A percentile compares a stretch with the other conserved stretches of the same genome.
These are phyloP conservation scores for Rhynchonycteris naso DNA, from an alignment of 2,797 vertebrate genomes.

Conservation along the genomic window DNA sequence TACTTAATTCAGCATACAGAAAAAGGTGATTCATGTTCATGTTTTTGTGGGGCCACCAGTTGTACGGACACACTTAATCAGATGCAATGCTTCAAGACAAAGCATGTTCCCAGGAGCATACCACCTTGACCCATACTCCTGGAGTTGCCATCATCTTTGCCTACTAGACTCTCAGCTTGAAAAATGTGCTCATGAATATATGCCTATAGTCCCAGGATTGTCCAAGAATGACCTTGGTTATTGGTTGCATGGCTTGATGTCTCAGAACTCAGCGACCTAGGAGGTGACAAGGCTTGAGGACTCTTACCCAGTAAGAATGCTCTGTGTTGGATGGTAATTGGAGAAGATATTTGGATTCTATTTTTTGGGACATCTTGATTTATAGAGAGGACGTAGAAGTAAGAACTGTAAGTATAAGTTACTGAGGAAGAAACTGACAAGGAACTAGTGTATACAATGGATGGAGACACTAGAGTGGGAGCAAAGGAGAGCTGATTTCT, in stretches of 20 bases:
- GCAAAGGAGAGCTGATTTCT: background rate
- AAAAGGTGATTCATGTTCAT: background rate
- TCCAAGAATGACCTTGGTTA: background rate
- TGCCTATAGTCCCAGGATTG: background rate
- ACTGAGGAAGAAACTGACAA: background rate
- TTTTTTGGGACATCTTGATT: background rate
- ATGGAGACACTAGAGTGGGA: background rate
- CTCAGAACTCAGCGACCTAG: background rate
- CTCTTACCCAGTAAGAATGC: background rate
- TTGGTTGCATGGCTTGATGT: background rate
- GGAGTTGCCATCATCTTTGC: background rate
- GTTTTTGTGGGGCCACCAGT: background rate
- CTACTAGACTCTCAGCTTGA: background rate
- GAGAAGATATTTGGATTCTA: background rate
- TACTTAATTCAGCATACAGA: background rate
- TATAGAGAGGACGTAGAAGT: background rate
- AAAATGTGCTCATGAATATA: background rate
- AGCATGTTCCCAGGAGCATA: background rate
- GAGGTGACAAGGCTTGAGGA: background rate
- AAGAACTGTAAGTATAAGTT: background rate
- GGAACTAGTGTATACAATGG: background rate
- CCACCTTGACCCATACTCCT: background rate
- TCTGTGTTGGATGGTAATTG: background rate
- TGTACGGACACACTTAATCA: background rate
- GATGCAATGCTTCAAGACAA: background rate